Evolutionary conservation across 2,888 invertebrate species (phyloP), one percentile per base, ranked within the genome.

Genomic region (Diaperis boleti): DNA sequence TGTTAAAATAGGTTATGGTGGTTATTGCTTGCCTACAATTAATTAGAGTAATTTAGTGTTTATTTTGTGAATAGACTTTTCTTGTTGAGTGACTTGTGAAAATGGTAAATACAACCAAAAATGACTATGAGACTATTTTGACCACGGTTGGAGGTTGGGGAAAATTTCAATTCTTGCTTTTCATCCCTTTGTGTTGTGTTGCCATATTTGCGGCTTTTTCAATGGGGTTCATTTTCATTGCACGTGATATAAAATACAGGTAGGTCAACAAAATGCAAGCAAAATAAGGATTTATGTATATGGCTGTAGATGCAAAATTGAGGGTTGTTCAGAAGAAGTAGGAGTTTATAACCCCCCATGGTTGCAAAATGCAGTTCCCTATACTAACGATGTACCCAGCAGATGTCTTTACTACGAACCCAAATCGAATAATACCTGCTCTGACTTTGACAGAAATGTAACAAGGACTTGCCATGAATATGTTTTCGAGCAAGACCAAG

Each of bases 241-340:
- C 76, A 1, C 67, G 76, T 31, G 72, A 74, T 65, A 68, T 73
- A n/a, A 73, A 74, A 52, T 75, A 76, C 61, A 73, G 76, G 76
- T 59, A 42, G n/a, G 6, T 26, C n/a, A n/a, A n/a, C n/a, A n/a
- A n/a, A n/a, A n/a, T n/a, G n/a, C n/a, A n/a, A n/a, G n/a, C n/a
- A n/a, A n/a, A n/a, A n/a, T n/a, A n/a, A n/a, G n/a, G n/a, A n/a
- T n/a, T n/a, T n/a, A n/a, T n/a, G n/a, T n/a, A n/a, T n/a, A n/a
- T n/a, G n/a, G n/a, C n/a, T n/a, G n/a, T n/a, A 86, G 86, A 70
- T 86, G 87, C 69, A 78, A 76, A 26, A 79, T 87, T 31, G 81
- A 82, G 1, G 85, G 85, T 73, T 87, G 87, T 68, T 79, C 80
- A 59, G 70, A 69, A 8, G 78, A 79, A 29, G 70, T 76, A 6